Percentiles rank a stretch among this genome's conserved stretches.
Conservation (phyloP, 2,888 invertebrate species). For the Tipula confusa region DNA sequence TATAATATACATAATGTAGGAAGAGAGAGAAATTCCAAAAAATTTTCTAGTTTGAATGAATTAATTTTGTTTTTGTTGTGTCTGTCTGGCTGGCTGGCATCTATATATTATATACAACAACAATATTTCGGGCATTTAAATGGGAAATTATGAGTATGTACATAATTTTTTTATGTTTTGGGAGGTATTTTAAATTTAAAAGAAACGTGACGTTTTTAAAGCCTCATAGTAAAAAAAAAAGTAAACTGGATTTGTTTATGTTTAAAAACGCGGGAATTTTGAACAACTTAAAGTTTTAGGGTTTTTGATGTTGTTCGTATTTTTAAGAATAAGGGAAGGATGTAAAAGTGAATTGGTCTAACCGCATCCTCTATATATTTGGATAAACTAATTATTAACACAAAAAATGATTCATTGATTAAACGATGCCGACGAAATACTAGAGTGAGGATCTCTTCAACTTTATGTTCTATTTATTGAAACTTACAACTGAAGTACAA, state of each 20-base stretch:
- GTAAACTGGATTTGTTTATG: neutral
- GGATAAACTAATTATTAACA: too few species aligned
- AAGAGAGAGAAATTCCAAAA: neutral
- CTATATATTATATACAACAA: neutral
- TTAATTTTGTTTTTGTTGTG: neutral
- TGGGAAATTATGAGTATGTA: neutral
- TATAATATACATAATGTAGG: neutral
- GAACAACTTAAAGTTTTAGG: neutral
- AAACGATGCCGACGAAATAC: too few species aligned
- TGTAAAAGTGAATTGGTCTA: too few species aligned
- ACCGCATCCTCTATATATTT: too few species aligned
- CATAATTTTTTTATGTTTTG: neutral
- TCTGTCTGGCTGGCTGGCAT: too few species aligned
- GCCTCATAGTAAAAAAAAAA: neutral
- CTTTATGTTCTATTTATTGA: too few species aligned
- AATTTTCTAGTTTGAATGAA: neutral
- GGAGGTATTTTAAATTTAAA: neutral
- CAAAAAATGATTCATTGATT: too few species aligned
- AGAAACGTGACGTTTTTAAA: neutral
- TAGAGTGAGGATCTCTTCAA: too few species aligned
- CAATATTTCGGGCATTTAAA: slow-evolving; percentile 3
- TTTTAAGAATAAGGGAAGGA: too few species aligned
- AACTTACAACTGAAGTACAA: too few species aligned
- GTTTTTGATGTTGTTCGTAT: too few species aligned
- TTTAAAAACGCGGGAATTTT: neutral